A percentile compares a stretch with the other conserved stretches of the same genome.
Conservation (phyloP, 2,797 vertebrate species). For the Leptoclinus maculatus region DNA sequence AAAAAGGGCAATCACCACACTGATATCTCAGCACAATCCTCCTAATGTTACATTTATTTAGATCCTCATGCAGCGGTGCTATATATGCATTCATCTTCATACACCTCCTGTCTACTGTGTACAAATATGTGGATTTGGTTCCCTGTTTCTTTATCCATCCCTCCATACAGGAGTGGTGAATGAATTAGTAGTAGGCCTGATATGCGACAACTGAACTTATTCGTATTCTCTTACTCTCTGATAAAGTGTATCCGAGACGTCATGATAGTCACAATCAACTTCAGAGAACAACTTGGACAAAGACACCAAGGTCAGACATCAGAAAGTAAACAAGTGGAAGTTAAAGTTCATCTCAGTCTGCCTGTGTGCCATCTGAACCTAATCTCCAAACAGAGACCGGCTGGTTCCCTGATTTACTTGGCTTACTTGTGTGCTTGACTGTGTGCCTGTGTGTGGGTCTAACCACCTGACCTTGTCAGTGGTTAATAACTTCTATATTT, state of each 20-base stretch:
- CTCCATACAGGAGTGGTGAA: neutral
- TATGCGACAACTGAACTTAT: neutral
- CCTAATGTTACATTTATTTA: constrained; percentile 48
- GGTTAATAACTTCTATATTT: constrained; percentile 73
- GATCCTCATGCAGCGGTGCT: neutral
- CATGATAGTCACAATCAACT: constrained; percentile 34
- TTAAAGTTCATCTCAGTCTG: constrained; percentile 62
- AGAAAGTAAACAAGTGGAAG: constrained; percentile 57
- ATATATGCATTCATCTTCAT: constrained; percentile 43
- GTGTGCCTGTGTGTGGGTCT: constrained; percentile 24
- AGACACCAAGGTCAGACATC: constrained; percentile 56
- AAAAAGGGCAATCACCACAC: constrained; percentile 58
- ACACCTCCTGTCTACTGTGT: neutral
- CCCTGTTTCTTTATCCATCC: constrained; percentile 4
- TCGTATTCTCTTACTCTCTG: constrained; percentile 1
- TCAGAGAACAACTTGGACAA: constrained; percentile 54
- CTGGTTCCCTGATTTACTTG: constrained; percentile 72
- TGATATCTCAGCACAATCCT: constrained; percentile 57
- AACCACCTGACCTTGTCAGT: constrained; percentile 75
- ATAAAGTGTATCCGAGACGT: constrained; percentile 23
- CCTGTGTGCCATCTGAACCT: constrained; percentile 75
- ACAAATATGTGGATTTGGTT: constrained; percentile 22
- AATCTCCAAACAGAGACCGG: constrained; percentile 71
- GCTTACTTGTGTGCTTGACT: constrained; percentile 32
- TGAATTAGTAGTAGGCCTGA: neutral